A percentile compares a stretch with the other conserved stretches of the same genome.
Evolutionary conservation across 2,797 vertebrate species (phyloP).

Genomic region (Lepus oiostolus): DNA sequence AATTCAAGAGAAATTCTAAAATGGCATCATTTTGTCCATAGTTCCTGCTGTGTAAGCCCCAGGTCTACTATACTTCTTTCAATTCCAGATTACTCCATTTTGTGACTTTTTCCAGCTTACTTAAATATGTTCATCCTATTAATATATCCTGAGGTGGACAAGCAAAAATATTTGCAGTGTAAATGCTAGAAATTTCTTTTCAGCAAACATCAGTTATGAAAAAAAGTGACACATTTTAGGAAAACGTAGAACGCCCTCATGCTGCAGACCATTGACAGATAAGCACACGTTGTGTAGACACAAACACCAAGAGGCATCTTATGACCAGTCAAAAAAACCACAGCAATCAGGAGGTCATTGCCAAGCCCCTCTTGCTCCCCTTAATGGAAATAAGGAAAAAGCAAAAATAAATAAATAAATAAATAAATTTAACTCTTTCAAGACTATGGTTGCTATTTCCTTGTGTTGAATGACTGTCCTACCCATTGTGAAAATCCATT

Average conservation of each 20-base stretch:
- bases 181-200: slow-evolving; percentile 38
- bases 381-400: not conserved
- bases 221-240: not conserved
- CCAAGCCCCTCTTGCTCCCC: not conserved
- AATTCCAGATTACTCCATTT: slow-evolving; percentile 25
- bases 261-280: not conserved
- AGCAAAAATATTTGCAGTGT: not conserved
- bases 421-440: not conserved
- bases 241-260: not conserved
- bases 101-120: slow-evolving; percentile 1
- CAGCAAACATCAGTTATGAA: not conserved
- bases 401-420: not conserved
- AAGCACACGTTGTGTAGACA: not conserved
- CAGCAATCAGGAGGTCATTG: not conserved
- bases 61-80: not conserved
- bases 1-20: not conserved
- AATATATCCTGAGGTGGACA: not conserved
- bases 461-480: not conserved
- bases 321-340: not conserved
- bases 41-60: slow-evolving; percentile 1
- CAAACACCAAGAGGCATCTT: not conserved
- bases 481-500: slow-evolving; percentile 23
- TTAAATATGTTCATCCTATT: slow-evolving; percentile 53
- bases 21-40: slow-evolving; percentile 4
- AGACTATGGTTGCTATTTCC: not conserved